Base-by-base conservation (phyloP, 2,113 vertebrate genomes). In the Eupsittula cactorum region DNA sequence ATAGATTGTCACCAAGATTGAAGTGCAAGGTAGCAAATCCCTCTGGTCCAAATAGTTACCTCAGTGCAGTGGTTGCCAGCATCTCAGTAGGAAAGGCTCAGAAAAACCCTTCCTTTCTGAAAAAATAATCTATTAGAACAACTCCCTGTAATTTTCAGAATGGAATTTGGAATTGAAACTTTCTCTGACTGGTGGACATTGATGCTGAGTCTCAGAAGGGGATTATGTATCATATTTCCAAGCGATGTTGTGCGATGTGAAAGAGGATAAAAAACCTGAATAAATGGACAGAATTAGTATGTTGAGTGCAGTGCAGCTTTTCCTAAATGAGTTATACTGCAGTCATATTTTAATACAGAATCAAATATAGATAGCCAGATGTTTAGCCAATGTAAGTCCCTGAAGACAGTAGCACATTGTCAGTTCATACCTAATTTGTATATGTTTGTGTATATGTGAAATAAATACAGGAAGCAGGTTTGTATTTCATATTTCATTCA, bases 71-170 rank as follows among this genome's bases (percentile, higher is more conserved):
- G 71, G 68, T 86, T 85, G 49, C 39, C 81, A 81, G 19, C 21
- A 75, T 57, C 84, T 79, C 85, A 15, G 8, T 67, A 84, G 91
- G 95, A 90, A 79, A 37, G 68, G n/a, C 65, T 77, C 59, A 93
- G 41, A 84, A 73, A 87, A 49, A 2, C 0, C 50, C 37, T 52
- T 69, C 19, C 17, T 82, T 97, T 91, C 63, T 90, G 63, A 92
- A 92, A 79, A 96, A 93, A 92, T 83, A 77, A 86, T 80, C 75
- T 71, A 74, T 79, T 85, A 62, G 53, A 94, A 82, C 17, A 90
- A 53, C 19, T 82, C 41, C 18, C 9, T 79, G 24, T 82, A 70
- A 93, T 92, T 91, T 95, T 93, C 67, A 74, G 92, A 86, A 79
- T 28, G 19, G 76, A 92, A 77, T 76, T 82, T 68, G 42, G n/a